Base-by-base conservation (phyloP, 2,888 invertebrate genomes). In the Blera fallax region DNA sequence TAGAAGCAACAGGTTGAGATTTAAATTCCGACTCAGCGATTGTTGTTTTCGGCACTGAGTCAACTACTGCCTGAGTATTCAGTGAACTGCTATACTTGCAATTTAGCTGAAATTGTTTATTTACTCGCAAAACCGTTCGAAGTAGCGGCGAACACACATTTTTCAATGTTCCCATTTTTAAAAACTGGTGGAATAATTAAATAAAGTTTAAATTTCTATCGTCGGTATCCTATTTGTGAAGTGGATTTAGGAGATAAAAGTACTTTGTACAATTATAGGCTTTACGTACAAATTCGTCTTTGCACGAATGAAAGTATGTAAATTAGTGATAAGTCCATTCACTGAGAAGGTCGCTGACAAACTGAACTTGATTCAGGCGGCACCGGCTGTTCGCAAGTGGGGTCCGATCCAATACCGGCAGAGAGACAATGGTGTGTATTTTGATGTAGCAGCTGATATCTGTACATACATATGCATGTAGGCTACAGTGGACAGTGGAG, bases 1-100 rank as follows among this genome's bases (percentile, higher is more conserved):
- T 29, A 0, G 6, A 10, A 18, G 52, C 34, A 78, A 79, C 83
- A 78, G 78, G 78, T 79, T 73, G 14, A 0, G 18, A 8, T 21
- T 67, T 16, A 29, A 32, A 18, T 45, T 18, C 27, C 21, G 83
- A 48, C 16, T 73, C 67, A 54, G 48, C 67, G 29, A 40, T 34
- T 18, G 4, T 14, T 6, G 37, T 0, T 24, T 79, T 73, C 3
- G 40, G 32, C 11, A 32, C 3, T 10, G 72, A 34, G 40, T 54
- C 65, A 67, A 67, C 43, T 58, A 52, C 65, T 34, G 76, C 34
- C 24, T 50, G 56, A 11, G 14, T 7, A 48, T 10, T 32, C 1
- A 58, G 10, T 6, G 48, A 56, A 76, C 72, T 72, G n/a, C 60
- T 69, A 3, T 62, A 48, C 18, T 24, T 67, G 65, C 54, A 54